Percentiles rank a stretch among this genome's conserved stretches.
Evolutionary conservation across 2,797 vertebrate genomes (phyloP).

Genomic region (Potorous gilbertii): DNA sequence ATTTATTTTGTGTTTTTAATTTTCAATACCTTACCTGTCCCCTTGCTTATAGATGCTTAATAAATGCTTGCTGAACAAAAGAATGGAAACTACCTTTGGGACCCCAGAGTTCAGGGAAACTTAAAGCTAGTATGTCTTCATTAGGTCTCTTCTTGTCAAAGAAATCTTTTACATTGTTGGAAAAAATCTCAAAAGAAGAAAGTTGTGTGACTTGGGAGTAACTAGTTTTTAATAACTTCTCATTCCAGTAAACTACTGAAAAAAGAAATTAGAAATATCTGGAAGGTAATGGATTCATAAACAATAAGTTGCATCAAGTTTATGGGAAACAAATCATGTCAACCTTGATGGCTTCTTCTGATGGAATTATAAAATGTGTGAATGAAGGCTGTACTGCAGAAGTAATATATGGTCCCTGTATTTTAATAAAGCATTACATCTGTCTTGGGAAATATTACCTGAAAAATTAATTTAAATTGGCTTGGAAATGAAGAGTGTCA

Average conservation of each 20-base stretch:
- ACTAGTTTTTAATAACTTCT: conserved; percentile 32
- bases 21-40: background rate
- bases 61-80: background rate
- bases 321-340: conserved; percentile 34
- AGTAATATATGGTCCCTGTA: conserved; percentile 27
- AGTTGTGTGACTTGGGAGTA: background rate
- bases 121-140: background rate
- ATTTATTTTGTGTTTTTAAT: background rate
- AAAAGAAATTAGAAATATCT: conserved; percentile 22
- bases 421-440: conserved; percentile 64
- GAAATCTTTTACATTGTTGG: background rate
- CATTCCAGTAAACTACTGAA: conserved; percentile 12
- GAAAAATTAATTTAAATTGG: conserved; percentile 61
- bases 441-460: conserved; percentile 51
- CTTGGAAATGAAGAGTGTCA: conserved; percentile 14
- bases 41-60: background rate
- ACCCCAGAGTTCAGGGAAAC: conserved; percentile 9
- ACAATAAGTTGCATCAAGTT: background rate
- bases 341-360: conserved; percentile 27
- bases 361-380: conserved; percentile 27
- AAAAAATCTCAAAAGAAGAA: conserved; percentile 45
- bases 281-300: conserved; percentile 33
- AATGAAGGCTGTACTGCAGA: background rate
- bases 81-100: background rate
- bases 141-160: background rate